phyloP scores from a whole-genome alignment of 2,888 invertebrate genomes.

The Anoncus sp. region DNA sequence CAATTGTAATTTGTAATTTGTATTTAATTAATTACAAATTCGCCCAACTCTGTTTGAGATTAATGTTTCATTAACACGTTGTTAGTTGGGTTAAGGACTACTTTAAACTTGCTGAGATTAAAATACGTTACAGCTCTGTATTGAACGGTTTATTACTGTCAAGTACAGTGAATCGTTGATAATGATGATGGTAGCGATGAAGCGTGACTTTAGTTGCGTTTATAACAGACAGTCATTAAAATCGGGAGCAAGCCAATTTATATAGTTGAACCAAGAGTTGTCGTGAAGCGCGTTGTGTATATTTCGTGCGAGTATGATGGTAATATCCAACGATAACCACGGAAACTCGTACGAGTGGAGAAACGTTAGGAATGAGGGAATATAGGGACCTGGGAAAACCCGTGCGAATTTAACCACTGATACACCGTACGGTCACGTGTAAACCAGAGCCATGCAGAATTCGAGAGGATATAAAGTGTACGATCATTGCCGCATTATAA shows the following conservation, averaged over 20 bases:
- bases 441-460: constrained; percentile 37
- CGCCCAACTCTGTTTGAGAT: no score
- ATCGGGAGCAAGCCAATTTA: constrained; percentile 18
- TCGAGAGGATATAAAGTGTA: constrained; percentile 45
- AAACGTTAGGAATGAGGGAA: constrained; percentile 23
- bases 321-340: constrained; percentile 45
- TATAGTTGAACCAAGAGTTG: not conserved
- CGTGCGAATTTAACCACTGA: not conserved
- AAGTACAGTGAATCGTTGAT: not conserved
- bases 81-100: no score
- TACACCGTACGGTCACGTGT: constrained; percentile 31
- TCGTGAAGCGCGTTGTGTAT: not conserved
- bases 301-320: not conserved
- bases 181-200: not conserved
- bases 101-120: not conserved
- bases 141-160: no score
- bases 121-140: not conserved
- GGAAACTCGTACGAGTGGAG: constrained; percentile 11
- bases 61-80: no score
- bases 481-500: constrained; percentile 65
- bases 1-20: not conserved
- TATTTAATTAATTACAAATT: no score
- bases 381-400: constrained; percentile 5
- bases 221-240: constrained; percentile 24
- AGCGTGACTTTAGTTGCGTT: constrained; percentile 1